A percentile compares a stretch with the other conserved stretches of the same genome.
phyloP scores from a whole-genome alignment of 2,113 vertebrate genomes.

The Andinoacara biseriatus region DNA sequence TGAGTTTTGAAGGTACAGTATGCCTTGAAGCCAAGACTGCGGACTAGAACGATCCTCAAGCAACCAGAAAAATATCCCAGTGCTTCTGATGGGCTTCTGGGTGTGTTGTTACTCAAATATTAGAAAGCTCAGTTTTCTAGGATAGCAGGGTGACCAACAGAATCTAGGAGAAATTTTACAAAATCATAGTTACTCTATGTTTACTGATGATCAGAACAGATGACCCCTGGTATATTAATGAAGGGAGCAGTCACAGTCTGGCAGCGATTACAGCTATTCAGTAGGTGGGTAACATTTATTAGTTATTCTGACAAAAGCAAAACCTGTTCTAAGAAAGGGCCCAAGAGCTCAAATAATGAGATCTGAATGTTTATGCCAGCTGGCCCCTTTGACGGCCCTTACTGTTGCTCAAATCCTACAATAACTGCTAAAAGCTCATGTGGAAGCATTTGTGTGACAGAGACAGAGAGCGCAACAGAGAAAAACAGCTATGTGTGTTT shows the following conservation, averaged over 20 bases:
- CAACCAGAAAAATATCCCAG: background rate
- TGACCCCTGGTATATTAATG: background rate
- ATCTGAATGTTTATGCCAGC: constrained; percentile 28
- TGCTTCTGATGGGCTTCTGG: background rate
- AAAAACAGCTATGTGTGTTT: constrained; percentile 12
- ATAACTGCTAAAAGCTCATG: constrained; percentile 10
- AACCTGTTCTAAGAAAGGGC: constrained; percentile 27
- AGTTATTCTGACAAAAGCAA: constrained; percentile 38
- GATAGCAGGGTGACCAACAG: background rate
- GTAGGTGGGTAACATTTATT: constrained; percentile 17
- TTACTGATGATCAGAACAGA: background rate
- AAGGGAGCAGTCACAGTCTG: background rate
- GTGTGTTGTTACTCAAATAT: background rate
- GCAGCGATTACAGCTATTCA: background rate
- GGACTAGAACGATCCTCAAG: background rate
- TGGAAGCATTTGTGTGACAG: background rate
- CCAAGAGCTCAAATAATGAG: constrained; percentile 32
- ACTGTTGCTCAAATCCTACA: background rate
- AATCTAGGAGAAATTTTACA: background rate
- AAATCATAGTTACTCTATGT: background rate
- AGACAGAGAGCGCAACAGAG: background rate
- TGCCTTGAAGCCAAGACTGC: background rate
- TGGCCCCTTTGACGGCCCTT: background rate
- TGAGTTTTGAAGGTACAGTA: too few species aligned
- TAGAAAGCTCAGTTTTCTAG: background rate